A percentile compares a stretch with the other conserved stretches of the same genome.
Conservation (phyloP, 1,140 invertebrate genomes). For the Proales similis region DNA sequence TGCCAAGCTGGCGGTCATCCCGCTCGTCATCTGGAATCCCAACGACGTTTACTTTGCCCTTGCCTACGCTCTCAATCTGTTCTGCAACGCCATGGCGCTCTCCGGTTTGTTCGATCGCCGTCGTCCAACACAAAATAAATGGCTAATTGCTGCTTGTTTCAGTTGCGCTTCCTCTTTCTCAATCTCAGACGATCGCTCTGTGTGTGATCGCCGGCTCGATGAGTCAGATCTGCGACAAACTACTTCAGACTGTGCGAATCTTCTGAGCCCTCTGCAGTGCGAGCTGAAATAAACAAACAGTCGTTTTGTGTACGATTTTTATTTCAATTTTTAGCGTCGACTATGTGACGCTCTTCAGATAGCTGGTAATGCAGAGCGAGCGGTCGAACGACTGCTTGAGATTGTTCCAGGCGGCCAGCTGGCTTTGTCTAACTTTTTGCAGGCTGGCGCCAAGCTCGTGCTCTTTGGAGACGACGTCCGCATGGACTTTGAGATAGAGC, state of each 20-base stretch:
- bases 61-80: not conserved
- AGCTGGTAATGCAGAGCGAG: slow-evolving; percentile 63
- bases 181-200: no score
- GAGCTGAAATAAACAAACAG: no score
- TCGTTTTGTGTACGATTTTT: no score
- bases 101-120: no score
- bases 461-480: slow-evolving; percentile 59
- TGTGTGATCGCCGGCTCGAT: no score
- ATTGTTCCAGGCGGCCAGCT: slow-evolving; percentile 61
- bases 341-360: slow-evolving; percentile 48
- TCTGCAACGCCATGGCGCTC: slow-evolving; percentile 3
- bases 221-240: no score
- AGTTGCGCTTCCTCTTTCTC: no score
- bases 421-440: slow-evolving; percentile 58
- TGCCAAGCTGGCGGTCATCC: slow-evolving; percentile 26
- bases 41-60: slow-evolving; percentile 27
- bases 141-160: no score
- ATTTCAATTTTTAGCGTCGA: no score
- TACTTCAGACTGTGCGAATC: no score
- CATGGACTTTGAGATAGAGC: slow-evolving; percentile 79
- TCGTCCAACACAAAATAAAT: no score
- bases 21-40: slow-evolving; percentile 34
- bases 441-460: slow-evolving; percentile 58
- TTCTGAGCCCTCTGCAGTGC: no score
- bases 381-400: slow-evolving; percentile 67